A percentile compares a stretch with the other conserved stretches of the same genome.
These are phyloP conservation scores for Rostratula benghalensis DNA, from an alignment of 2,113 vertebrate genomes.

Conservation along the genomic window DNA sequence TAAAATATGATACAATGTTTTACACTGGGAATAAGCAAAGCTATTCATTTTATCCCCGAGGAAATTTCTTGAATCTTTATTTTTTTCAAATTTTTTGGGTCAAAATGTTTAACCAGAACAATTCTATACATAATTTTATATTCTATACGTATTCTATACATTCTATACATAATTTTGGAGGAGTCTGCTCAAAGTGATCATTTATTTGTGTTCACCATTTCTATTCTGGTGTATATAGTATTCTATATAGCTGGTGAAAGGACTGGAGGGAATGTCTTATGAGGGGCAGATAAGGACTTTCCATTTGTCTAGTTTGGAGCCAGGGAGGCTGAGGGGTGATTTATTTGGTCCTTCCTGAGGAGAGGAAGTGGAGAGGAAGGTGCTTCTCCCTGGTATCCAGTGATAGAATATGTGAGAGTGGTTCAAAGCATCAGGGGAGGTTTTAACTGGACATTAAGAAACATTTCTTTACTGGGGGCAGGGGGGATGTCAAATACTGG, in stretches of 20 bases:
- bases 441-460: background rate
- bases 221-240: background rate
- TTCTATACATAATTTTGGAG: fast-evolving
- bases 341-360: background rate
- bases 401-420: fast-evolving
- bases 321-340: background rate
- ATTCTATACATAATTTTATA: fast-evolving
- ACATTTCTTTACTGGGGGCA: fast-evolving
- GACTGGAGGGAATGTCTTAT: background rate
- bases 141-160: too few relatives aligned
- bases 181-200: background rate
- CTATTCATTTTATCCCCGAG: background rate
- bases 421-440: fast-evolving
- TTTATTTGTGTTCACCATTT: background rate
- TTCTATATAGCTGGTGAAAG: background rate
- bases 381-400: background rate
- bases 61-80: background rate
- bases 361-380: background rate
- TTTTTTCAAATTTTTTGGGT: background rate
- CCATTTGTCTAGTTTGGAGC: background rate
- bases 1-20: background rate
- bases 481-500: background rate
- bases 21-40: background rate
- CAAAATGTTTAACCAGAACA: background rate
- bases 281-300: fast-evolving